phyloP scores from a whole-genome alignment of 2,888 invertebrate genomes.

The Agrochola lychnidis region DNA sequence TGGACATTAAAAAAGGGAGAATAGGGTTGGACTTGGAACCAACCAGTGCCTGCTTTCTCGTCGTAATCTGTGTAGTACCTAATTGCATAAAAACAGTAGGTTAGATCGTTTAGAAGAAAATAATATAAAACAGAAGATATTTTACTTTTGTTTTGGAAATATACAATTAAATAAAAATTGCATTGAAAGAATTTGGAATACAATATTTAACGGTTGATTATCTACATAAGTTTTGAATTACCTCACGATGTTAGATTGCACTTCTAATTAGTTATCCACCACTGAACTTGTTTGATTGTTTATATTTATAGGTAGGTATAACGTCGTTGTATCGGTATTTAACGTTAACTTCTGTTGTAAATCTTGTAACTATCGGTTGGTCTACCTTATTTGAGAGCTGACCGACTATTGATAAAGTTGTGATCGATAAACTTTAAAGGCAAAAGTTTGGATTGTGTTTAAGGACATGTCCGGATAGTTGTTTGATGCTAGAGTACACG shows the following conservation, averaged over 20 bases:
- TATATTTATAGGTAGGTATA: background rate
- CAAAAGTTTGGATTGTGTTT: slow-evolving; percentile 73
- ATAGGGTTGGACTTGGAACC: background rate
- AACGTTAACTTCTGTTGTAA: slow-evolving; percentile 41
- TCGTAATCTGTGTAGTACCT: too few relatives aligned
- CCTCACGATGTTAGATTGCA: background rate
- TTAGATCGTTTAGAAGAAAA: too few relatives aligned
- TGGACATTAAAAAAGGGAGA: slow-evolving; percentile 43
- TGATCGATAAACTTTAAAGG: slow-evolving; percentile 85
- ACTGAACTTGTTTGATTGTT: background rate
- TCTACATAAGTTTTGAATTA: too few relatives aligned
- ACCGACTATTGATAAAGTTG: slow-evolving; percentile 85
- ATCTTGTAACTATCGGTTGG: slow-evolving; percentile 55
- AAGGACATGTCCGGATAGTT: slow-evolving; percentile 55
- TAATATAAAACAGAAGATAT: too few relatives aligned
- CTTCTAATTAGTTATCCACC: background rate
- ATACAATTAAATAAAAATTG: too few relatives aligned
- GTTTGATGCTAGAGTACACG: slow-evolving; percentile 40
- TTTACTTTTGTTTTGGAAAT: too few relatives aligned
- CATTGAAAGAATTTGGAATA: too few relatives aligned
- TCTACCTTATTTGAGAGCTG: slow-evolving; percentile 67
- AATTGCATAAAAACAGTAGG: too few relatives aligned
- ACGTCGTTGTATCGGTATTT: background rate
- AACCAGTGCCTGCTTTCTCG: too few relatives aligned
- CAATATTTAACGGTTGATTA: too few relatives aligned